These are phyloP conservation scores for Stegostoma tigrinum DNA, from an alignment of 2,113 vertebrate genomes.

Conservation along the genomic window DNA sequence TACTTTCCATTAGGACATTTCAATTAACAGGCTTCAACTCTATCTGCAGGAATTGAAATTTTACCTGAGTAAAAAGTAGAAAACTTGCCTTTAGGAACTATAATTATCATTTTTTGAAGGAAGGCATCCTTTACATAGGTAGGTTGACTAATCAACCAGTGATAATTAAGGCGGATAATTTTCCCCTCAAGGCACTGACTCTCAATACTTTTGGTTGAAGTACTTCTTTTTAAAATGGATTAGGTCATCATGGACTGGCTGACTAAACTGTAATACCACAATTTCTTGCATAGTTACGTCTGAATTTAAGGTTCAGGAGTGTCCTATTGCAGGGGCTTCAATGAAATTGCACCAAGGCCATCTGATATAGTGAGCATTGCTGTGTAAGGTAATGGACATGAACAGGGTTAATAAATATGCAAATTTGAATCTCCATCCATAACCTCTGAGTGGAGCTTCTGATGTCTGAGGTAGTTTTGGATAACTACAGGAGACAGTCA, in stretches of 20 bases:
- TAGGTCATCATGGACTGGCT: neutral
- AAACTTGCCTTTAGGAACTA: conserved; percentile 10
- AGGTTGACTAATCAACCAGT: neutral
- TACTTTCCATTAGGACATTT: conserved; percentile 13
- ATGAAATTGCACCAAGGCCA: neutral
- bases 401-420: too few species aligned
- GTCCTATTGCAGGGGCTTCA: neutral
- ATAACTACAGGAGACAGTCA: too few species aligned
- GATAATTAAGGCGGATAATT: neutral
- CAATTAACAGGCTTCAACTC: neutral
- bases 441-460: too few species aligned
- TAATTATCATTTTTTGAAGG: neutral
- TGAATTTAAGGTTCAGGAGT: neutral
- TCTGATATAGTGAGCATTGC: neutral
- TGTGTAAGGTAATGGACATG: neutral
- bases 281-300: neutral
- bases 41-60: neutral
- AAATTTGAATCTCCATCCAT: too few species aligned
- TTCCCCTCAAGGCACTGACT: neutral
- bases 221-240: neutral
- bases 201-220: neutral
- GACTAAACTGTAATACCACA: neutral
- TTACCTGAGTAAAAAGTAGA: neutral
- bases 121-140: neutral
- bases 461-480: too few species aligned